A percentile compares a stretch with the other conserved stretches of the same genome.
phyloP scores from a whole-genome alignment of 2,888 invertebrate species.

The Pollenia angustigena region DNA sequence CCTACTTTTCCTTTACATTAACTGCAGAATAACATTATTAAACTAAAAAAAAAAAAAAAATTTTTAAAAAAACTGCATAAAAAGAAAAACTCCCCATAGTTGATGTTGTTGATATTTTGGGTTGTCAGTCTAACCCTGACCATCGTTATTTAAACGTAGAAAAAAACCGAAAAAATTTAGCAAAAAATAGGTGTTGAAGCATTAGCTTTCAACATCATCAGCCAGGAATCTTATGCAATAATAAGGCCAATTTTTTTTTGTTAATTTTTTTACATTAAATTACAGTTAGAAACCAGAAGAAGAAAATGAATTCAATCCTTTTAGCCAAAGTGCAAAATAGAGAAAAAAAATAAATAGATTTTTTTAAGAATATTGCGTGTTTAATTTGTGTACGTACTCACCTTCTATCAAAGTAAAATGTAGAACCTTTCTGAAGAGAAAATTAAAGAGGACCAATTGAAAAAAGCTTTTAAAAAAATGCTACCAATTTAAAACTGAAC shows the following conservation, averaged over 20 bases:
- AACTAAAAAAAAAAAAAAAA: constrained; percentile 25
- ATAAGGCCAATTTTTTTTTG: constrained; percentile 60
- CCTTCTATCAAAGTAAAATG: constrained; percentile 40
- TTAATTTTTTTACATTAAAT: constrained; percentile 63
- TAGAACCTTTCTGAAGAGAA: not conserved
- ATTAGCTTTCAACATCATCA: constrained; percentile 72
- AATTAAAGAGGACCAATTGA: constrained; percentile 15
- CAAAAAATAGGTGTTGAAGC: constrained; percentile 76
- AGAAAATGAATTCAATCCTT: constrained; percentile 66
- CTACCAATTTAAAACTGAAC: too few relatives aligned
- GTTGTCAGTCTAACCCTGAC: constrained; percentile 71
- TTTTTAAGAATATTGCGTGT: constrained; percentile 60
- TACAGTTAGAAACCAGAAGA: constrained; percentile 70
- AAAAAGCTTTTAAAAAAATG: too few relatives aligned
- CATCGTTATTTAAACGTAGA: constrained; percentile 73
- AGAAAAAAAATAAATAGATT: not conserved
- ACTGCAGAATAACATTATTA: constrained; percentile 66
- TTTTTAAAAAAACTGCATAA: not conserved
- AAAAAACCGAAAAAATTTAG: not conserved
- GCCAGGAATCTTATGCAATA: constrained; percentile 75
- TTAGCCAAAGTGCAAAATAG: constrained; percentile 49
- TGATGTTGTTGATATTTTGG: constrained; percentile 64
- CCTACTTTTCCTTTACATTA: not conserved
- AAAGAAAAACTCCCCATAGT: constrained; percentile 30
- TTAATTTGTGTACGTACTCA: constrained; percentile 46